A percentile compares a stretch with the other conserved stretches of the same genome.
These are phyloP conservation scores for Isichthys henryi DNA, from an alignment of 2,113 vertebrate genomes.

Conservation along the genomic window DNA sequence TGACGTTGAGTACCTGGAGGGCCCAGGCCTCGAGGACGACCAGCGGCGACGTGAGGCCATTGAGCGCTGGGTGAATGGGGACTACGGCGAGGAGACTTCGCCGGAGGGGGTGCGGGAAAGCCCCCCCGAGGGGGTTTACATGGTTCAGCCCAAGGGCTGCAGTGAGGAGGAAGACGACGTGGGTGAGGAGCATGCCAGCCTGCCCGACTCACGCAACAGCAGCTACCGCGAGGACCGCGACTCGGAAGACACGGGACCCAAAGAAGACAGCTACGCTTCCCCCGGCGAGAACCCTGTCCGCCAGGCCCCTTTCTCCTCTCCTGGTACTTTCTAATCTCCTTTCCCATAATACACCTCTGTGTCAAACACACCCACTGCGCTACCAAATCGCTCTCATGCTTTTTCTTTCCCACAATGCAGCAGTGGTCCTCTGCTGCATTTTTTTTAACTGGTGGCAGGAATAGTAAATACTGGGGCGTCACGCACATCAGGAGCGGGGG, in stretches of 20 bases:
- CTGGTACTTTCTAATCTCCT: slow-evolving; percentile 48
- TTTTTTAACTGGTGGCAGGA: background rate
- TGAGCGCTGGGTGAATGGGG: slow-evolving; percentile 97
- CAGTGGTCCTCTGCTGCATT: background rate
- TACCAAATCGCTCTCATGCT: background rate
- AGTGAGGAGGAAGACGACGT: slow-evolving; percentile 86
- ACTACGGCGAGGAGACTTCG: slow-evolving; percentile 79
- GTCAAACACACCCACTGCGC: background rate
- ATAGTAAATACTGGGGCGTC: slow-evolving; percentile 34
- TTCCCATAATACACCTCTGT: background rate
- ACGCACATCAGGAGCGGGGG: background rate
- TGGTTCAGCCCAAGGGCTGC: slow-evolving; percentile 95
- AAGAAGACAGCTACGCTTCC: slow-evolving; percentile 62
- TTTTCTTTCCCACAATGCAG: slow-evolving; percentile 1
- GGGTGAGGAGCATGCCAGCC: slow-evolving; percentile 56
- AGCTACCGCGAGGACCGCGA: slow-evolving; percentile 70
- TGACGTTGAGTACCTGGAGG: slow-evolving; percentile 63
- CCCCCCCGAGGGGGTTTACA: slow-evolving; percentile 91
- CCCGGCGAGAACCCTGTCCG: slow-evolving; percentile 50
- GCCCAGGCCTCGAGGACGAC: slow-evolving; percentile 77
- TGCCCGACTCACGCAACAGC: slow-evolving; percentile 61
- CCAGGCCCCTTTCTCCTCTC: slow-evolving; percentile 53
- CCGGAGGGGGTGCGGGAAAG: slow-evolving; percentile 58
- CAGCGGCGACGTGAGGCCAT: slow-evolving; percentile 90
- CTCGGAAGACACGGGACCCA: slow-evolving; percentile 61